phyloP scores from a whole-genome alignment of 2,113 vertebrate genomes.

The Numida meleagris region DNA sequence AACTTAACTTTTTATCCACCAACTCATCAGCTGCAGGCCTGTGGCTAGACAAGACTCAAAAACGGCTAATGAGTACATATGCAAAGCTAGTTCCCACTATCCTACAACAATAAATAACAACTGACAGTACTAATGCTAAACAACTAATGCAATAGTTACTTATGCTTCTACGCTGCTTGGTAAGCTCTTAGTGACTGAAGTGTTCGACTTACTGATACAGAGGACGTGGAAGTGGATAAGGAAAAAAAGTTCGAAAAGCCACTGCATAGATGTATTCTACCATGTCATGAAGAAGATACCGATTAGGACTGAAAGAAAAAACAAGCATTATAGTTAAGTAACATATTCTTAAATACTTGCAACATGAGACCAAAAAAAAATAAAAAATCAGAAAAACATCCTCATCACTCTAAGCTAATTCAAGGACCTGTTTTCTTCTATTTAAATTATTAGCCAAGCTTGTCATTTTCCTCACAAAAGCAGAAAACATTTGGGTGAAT shows the following conservation, averaged over 20 bases:
- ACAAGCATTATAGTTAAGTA: not conserved
- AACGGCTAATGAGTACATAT: not conserved
- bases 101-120: not conserved
- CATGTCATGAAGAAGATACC: constrained; percentile 91
- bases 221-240: constrained; percentile 86
- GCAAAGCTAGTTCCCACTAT: not conserved
- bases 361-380: too few relatives aligned
- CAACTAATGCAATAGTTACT: not conserved
- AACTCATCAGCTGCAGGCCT: not conserved
- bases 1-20: not conserved
- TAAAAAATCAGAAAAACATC: not conserved
- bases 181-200: not conserved
- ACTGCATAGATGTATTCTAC: constrained; percentile 86
- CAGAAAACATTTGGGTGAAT: not conserved
- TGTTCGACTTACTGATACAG: constrained; percentile 86
- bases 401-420: not conserved
- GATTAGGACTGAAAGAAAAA: constrained; percentile 81
- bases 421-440: not conserved
- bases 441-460: not conserved
- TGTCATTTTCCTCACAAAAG: not conserved
- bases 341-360: not conserved
- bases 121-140: not conserved
- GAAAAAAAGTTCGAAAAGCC: constrained; percentile 79
- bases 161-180: not conserved
- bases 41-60: not conserved